Base-by-base conservation (phyloP, 2,888 invertebrate species). In the Nemurella pictetii region DNA sequence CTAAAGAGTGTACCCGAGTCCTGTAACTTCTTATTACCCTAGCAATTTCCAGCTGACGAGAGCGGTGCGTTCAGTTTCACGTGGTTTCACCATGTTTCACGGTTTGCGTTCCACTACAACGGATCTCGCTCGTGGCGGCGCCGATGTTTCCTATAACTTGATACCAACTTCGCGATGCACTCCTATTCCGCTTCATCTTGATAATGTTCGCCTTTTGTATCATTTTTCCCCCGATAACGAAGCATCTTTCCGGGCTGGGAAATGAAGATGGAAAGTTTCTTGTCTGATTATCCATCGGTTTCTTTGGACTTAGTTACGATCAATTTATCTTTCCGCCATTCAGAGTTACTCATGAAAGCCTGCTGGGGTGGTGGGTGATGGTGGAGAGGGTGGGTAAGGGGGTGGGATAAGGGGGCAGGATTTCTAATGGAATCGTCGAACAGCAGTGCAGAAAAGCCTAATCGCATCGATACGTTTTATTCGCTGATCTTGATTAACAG, bases 241-340 rank as follows among this genome's bases (percentile, higher is more conserved):
- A 75, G 26, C 75, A 27, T n/a, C 26, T 9, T 20, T 28, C 4
- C 75, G 75, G 27, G 9, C 15, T 27, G 75, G 28, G 28, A 75
- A 75, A 28, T 28, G 75, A 75, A 75, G 75, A 75, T 26, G 28
- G 75, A 75, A 75, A 28, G 12, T 27, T 27, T 78, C 28, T 30
- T 78, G 29, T 30, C 30, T 30, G 28, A 78, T 78, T 78, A 78
- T 78, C 78, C n/a, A 28, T 78, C 78, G 28, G 30, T 29, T 78
- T 75, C 75, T 75, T 28, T 27, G 28, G 75, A 28, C 27, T 78
- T 29, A 78, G 78, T 78, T 28, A 78, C 78, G 78, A 78, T 78
- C 78, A 78, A 78, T 78, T 78, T 78, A 28, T 78, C 30, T 30
- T 28, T 30, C 28, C 29, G n/a, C 28, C 30, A 30, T 78, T 30